Base-by-base conservation (phyloP, 2,113 vertebrate genomes). In the Sinocyclocheilus maitianheensis region DNA sequence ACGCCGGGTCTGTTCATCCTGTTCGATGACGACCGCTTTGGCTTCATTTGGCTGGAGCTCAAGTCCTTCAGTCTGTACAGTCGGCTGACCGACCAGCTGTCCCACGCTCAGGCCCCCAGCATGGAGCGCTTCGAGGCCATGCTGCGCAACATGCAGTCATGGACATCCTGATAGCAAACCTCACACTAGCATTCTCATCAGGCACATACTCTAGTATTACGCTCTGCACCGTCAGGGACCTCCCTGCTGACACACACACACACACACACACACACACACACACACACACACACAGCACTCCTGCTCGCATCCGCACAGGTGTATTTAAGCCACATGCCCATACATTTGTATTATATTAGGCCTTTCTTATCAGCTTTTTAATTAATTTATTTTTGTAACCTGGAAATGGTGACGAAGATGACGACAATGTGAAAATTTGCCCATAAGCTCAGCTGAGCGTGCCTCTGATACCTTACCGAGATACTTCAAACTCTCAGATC, bases 31-130 rank as follows among this genome's bases (percentile, higher is more conserved):
- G 95, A 99, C 79, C 97, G 96, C 48, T 99, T 99, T 0, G 98
- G 98, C 11, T 99, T 99, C 94, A 96, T 99, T 93, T 99, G 97
- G 98, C 92, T 99, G 91, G 97, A 99, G 92, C 94, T 99, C 46
- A 98, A 99, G 89, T 99, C 98, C 78, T 99, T 99, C 92, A 99
- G 98, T 85, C 93, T 99, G 79, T 99, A 99, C 94, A 99, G 98
- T 91, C 92, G 98, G 30, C 96, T 99, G 92, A 97, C 95, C 83
- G 98, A 97, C 90, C 88, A 94, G 83, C 97, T 99, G 91, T 94
- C 95, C 91, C 97, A 97, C 0, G 96, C 97, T 0, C 93, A 97
- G 0, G 96, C 98, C 0, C 98, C 97, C 0, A 96, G 95, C 88
- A 93, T 94, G 4, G 97, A 98, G 93, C 96, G 95, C 58, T 99